Evolutionary conservation across 2,113 vertebrate species (phyloP), one percentile per base, ranked within the genome.

Genomic region (Engraulis encrasicolus): DNA sequence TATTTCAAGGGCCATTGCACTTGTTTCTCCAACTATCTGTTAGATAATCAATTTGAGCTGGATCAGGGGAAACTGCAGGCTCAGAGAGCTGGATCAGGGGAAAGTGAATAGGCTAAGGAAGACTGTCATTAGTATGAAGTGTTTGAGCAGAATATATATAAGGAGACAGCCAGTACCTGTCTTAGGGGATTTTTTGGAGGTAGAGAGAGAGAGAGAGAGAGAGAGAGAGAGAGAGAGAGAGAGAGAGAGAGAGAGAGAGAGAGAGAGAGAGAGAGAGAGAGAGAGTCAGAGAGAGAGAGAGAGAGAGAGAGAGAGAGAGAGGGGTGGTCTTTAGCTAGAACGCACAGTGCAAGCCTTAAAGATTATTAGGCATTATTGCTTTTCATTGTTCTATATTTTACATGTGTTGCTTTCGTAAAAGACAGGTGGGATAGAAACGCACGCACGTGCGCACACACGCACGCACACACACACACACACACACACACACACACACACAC

Each of bases 1-100:
- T 87, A 90, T 92, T 91, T 88, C 86, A 92, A 78, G 83, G 84
- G 78, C 89, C 87, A 88, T 89, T 91, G 90, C 87, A 83, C 91
- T 89, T 85, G 79, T 78, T 48, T 79, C 86, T 90, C 86, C 90
- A 84, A 78, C 84, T 86, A 85, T 89, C 52, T 79, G 7, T 34
- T 58, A 88, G 85, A 77, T 85, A 90, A 89, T 94, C 90, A 91
- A 90, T 92, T 90, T 87, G 82, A 90, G 88, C 82, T 78, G 71
- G 78, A 54, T 82, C 81, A 77, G 85, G 87, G 85, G 86, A 74
- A 14, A 2, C 83, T 50, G 45, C 83, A 88, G 90, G 37, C 87
- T 58, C 83, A 78, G 77, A 38, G 15, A 74, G 66, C 27, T 27
- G 31, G 66, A 34, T 11, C 12, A 15, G 31, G 66, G 27, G 31